Evolutionary conservation across 1,140 invertebrate genomes (phyloP), one percentile per base, ranked within the genome.

Genomic region (Psix sp.): DNA sequence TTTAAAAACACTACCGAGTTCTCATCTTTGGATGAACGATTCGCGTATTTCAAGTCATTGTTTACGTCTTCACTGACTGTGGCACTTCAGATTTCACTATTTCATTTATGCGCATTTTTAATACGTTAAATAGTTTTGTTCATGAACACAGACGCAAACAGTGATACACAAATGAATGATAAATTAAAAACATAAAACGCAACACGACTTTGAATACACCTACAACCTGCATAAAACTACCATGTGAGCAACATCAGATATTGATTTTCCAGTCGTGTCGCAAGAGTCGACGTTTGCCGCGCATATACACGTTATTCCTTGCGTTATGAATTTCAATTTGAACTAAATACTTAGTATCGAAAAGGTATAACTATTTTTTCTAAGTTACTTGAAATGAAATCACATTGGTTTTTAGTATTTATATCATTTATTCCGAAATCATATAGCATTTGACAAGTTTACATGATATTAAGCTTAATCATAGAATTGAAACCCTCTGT

Each of bases 161-260:
- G 7, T 24, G 21, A 7, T n/a, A 35, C 5, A 56, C 11, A 42
- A 51, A 57, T 14, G 36, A 51, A 57, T 24, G 17, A 29, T 36
- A 52, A 29, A 54, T 46, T 13, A 46, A 46, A 45, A 46, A 16
- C 18, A 35, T 21, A 60, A 60, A 60, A 39, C 45, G 35, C 49
- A 63, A 63, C 26, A 39, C 2, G 57, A 39, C 11, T 35, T 38
- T 36, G 21, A 17, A 43, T 45, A 33, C 49, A 38, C 43, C 13
- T 63, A 65, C 20, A 36, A 40, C 1, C 59, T 15, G 21, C 24
- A 52, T 51, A 35, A 31, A 38, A 46, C 67, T 59, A 51, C 59
- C 68, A 72, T 60, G 52, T 60, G 59, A 72, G 60, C 52, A 65
- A 65, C 33, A 72, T 46, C 59, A 59, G 40, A 35, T 72, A 72